Evolutionary conservation across 2,113 vertebrate species (phyloP), one percentile per base, ranked within the genome.

Genomic region (Rhynchomys soricoides): DNA sequence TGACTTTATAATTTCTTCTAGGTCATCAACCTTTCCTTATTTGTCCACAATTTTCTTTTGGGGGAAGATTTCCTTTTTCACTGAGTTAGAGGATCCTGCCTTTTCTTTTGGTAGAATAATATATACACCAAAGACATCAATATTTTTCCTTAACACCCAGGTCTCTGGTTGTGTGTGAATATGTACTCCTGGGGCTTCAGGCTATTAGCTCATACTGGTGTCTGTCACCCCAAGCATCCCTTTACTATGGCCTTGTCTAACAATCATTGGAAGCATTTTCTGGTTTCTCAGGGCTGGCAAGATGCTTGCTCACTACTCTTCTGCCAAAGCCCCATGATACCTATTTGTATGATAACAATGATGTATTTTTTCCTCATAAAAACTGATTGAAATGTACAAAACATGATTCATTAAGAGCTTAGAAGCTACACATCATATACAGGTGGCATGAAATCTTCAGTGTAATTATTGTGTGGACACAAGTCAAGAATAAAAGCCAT

Each of bases 1-100:
- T 95, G 7, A 31, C 10, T 71, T 48, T 70, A 64, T 45, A 50
- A n/a, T 70, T 96, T 81, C 89, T 62, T 91, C 17, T 34, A n/a
- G 57, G 26, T 29, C 89, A 55, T 68, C 50, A 66, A 6, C 64
- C 37, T 74, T 81, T 17, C 22, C 31, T 7, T 70, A n/a, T 62
- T 55, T 77, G 37, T 62, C 11, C 37, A 57, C 0, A 2, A 10
- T 11, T 40, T 59, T 64, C 55, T 66, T 10, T 75, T 34, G 11
- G 10, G 59, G 9, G 45, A 17, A 55, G 37, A 34, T 34, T 45
- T 40, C 66, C 0, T 62, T 62, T 91, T 62, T 29, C 57, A 87
- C 11, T 88, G 7, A 19, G 7, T 50, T 64, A 50, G 78, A 59
- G 7, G 21, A 82, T 50, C 22, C 37, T 52, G 50, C 21, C 15